phyloP scores from a whole-genome alignment of 2,888 invertebrate genomes.

The Agrenia bidenticulata region DNA sequence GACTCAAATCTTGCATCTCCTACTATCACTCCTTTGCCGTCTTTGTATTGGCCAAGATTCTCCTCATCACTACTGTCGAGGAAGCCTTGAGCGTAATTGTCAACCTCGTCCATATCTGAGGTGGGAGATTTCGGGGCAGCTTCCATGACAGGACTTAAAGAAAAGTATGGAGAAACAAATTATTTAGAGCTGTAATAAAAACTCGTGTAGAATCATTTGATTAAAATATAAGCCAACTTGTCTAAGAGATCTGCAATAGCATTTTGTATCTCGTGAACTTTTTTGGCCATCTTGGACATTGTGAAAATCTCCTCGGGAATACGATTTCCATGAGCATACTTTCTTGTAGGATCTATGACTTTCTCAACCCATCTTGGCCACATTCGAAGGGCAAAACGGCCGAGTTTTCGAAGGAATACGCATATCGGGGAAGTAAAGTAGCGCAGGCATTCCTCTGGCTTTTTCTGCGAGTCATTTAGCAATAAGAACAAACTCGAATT shows the following conservation, averaged over 20 bases:
- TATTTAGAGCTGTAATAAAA: background rate
- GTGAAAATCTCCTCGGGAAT: constrained; percentile 24
- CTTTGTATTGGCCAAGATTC: constrained; percentile 9
- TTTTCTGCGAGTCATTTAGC: constrained; percentile 33
- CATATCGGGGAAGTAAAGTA: constrained; percentile 46
- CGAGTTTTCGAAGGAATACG: constrained; percentile 41
- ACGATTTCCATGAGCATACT: background rate
- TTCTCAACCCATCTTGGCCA: constrained; percentile 41
- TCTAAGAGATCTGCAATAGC: constrained; percentile 23
- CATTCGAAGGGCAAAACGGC: constrained; percentile 35
- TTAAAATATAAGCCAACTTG: constrained; percentile 10
- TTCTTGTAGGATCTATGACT: constrained; percentile 29
- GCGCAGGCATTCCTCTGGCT: constrained; percentile 43
- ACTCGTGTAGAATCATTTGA: background rate
- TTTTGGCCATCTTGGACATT: constrained; percentile 27
- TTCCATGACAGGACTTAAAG: constrained; percentile 34
- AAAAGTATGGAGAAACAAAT: background rate
- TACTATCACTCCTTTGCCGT: constrained; percentile 23
- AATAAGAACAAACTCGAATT: too few species aligned
- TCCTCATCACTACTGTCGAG: constrained; percentile 19
- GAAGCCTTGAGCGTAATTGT: background rate
- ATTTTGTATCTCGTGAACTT: constrained; percentile 26
- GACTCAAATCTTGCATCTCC: constrained; percentile 20
- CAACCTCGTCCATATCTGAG: constrained; percentile 17
- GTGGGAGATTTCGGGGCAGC: constrained; percentile 16